phyloP scores from a whole-genome alignment of 2,888 invertebrate genomes.

The Latrodectus hesperus region DNA sequence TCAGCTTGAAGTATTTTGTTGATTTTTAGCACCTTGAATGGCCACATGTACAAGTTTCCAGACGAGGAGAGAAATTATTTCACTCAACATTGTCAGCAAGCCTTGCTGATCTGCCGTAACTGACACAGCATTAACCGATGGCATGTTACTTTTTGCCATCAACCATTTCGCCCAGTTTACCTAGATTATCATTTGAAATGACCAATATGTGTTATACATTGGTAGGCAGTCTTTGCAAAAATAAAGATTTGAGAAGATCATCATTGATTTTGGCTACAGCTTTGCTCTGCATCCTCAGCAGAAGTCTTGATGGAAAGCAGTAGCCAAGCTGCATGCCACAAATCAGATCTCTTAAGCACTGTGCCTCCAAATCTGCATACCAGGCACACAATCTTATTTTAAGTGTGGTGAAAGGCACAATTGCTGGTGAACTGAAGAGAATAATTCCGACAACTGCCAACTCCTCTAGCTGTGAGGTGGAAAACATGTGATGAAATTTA shows the following conservation, averaged over 20 bases:
- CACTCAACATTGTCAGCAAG: not conserved
- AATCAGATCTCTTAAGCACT: not conserved
- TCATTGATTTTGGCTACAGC: not conserved
- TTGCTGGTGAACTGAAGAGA: not conserved
- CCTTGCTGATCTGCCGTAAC: not conserved
- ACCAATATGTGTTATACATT: not conserved
- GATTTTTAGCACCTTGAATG: not conserved
- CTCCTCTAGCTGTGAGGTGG: not conserved
- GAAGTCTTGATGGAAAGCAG: not conserved
- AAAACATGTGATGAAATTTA: not conserved
- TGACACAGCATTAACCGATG: not conserved
- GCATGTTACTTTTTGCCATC: not conserved
- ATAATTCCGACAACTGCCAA: not conserved
- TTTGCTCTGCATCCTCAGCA: conserved; percentile 1
- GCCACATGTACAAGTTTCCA: not conserved
- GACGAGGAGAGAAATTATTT: not conserved
- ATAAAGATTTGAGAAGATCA: not conserved
- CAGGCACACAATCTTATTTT: not conserved
- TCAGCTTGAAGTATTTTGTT: not conserved
- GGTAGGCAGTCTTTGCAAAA: not conserved
- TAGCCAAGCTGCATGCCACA: not conserved
- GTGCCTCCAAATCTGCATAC: not conserved
- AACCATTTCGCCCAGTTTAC: not conserved
- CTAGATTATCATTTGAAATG: conserved; percentile 1
- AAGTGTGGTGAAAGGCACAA: not conserved